These are phyloP conservation scores for Myrmophylax atrothorax DNA, from an alignment of 2,113 vertebrate species.

Conservation along the genomic window DNA sequence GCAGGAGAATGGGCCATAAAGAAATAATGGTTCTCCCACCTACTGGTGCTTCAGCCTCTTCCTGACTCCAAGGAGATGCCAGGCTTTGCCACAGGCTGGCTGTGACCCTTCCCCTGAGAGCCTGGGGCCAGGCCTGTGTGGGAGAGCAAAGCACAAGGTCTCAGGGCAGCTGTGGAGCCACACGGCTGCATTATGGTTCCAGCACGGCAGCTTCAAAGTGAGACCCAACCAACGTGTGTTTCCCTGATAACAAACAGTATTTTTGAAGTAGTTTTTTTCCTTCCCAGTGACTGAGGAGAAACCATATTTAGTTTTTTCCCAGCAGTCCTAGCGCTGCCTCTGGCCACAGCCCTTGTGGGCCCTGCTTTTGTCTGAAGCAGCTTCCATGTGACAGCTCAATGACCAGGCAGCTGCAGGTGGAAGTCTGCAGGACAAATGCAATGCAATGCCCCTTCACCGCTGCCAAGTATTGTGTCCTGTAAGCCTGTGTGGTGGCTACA, in stretches of 20 bases:
- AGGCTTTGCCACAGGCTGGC: background rate
- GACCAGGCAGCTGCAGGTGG: background rate
- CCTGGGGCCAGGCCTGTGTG: fast-evolving
- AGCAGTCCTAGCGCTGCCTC: background rate
- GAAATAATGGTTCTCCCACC: background rate
- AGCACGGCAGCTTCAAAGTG: background rate
- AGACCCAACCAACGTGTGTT: background rate
- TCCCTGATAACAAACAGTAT: background rate
- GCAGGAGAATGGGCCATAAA: background rate
- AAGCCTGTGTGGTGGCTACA: background rate
- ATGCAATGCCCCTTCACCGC: fast-evolving
- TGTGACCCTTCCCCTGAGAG: background rate
- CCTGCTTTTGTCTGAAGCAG: background rate
- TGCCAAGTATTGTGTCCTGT: background rate
- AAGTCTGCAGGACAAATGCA: background rate
- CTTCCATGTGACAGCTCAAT: background rate
- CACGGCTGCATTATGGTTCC: background rate
- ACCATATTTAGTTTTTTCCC: background rate
- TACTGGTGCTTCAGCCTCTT: background rate
- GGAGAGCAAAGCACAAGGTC: background rate
- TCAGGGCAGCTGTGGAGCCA: background rate
- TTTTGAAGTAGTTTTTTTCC: background rate
- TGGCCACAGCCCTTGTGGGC: background rate
- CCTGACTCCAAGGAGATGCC: background rate
- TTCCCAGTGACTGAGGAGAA: background rate